phyloP scores from a whole-genome alignment of 2,888 invertebrate species.

The Seira ritae region DNA sequence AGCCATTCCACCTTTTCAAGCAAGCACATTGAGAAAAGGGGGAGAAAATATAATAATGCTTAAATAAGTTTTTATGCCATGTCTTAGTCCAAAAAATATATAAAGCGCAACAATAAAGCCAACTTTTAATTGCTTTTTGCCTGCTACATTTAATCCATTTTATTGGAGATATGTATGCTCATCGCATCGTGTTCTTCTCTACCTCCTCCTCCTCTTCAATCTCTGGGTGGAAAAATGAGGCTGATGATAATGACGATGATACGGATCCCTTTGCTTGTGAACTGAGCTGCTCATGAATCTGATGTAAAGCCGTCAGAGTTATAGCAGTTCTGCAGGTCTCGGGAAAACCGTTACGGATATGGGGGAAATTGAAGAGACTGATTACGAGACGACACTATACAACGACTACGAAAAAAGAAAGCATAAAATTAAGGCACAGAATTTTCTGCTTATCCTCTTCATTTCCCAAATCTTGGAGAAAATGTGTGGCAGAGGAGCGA shows the following conservation, averaged over 20 bases:
- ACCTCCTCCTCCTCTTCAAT: background rate
- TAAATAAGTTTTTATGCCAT: constrained; percentile 63
- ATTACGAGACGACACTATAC: background rate
- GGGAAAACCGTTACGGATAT: background rate
- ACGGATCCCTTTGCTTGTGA: too few species aligned
- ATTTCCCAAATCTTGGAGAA: background rate
- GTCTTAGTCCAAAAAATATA: constrained; percentile 54
- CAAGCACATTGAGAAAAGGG: constrained; percentile 6
- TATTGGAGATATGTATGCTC: constrained; percentile 63
- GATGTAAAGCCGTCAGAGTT: background rate
- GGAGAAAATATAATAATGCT: constrained; percentile 61
- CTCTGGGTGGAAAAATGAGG: background rate
- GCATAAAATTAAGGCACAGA: constrained; percentile 6
- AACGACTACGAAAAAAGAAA: background rate
- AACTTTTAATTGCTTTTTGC: constrained; percentile 61
- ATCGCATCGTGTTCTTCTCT: constrained; percentile 34
- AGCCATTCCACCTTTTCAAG: background rate
- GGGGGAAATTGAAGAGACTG: constrained; percentile 3
- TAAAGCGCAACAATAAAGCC: constrained; percentile 55
- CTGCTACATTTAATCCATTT: constrained; percentile 66
- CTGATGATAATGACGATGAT: constrained; percentile 18
- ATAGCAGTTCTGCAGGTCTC: background rate
- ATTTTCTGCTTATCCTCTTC: constrained; percentile 13
- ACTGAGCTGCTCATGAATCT: background rate
- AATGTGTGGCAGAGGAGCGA: background rate